Evolutionary conservation across 2,888 invertebrate genomes (phyloP), one percentile per base, ranked within the genome.

Genomic region (Drosophila anomalipes): DNA sequence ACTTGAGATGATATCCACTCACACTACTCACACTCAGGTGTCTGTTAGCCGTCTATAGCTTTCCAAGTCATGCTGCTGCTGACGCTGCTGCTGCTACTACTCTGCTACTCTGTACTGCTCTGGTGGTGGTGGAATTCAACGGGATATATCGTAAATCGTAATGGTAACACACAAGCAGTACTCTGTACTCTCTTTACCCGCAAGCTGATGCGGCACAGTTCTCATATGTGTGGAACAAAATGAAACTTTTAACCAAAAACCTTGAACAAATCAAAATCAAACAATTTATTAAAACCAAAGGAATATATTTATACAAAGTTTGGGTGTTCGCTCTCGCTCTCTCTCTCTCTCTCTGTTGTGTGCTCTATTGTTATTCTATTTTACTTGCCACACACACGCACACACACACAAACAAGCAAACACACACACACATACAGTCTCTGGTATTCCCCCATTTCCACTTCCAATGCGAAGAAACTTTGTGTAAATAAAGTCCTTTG

Each of bases 301-400:
- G 92, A 92, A 89, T 92, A 92, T 92, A 92, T 92, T 92, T 92
- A 92, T 92, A 92, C 92, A 92, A 92, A 92, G 92, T 92, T 92
- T 83, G 74, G 79, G 84, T 79, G 78, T 76, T 58, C 67, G 79
- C 69, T 69, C 58, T 69, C 57, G 49, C 51, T 64, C 68, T 66
- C 77, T 69, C 39, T 67, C 49, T 66, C 68, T 66, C 65, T 63
- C 69, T 74, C 54, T 65, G 67, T 66, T 79, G 68, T 77, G 71
- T 81, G 68, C 70, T 75, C 57, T 67, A 59, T 69, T 79, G 68
- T 68, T 68, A 64, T 72, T 81, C 72, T 81, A 70, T 73, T 70
- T 66, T 65, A 68, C 64, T 70, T 61, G 52, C 32, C 47, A 60
- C 53, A 70, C 30, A 57, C 54, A 39, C 30, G 30, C 30, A 22